Evolutionary conservation across 2,888 invertebrate genomes (phyloP).

Genomic region (Eilema sororculum): DNA sequence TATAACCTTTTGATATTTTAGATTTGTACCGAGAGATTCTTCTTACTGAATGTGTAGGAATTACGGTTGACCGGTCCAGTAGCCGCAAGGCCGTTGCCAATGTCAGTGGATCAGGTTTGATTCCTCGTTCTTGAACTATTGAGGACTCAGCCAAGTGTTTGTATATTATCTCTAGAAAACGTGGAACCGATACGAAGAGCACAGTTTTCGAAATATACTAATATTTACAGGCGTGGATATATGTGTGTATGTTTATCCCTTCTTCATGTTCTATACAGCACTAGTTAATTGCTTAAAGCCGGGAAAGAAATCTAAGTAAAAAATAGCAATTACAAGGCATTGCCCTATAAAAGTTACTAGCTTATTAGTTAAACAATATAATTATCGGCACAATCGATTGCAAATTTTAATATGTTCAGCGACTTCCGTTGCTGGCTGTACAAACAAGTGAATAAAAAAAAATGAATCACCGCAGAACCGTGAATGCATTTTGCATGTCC

Average conservation of each 20-base stretch:
- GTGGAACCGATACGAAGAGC: too few species aligned
- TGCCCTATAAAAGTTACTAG: too few species aligned
- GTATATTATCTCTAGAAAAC: too few species aligned
- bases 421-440: background rate
- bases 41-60: background rate
- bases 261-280: too few species aligned
- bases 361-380: background rate
- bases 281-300: too few species aligned
- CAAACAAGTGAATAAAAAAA: background rate
- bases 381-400: background rate
- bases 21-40: background rate
- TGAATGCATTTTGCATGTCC: conserved; percentile 22
- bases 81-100: background rate
- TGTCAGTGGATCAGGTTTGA: background rate
- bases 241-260: too few species aligned
- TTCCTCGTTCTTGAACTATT: background rate
- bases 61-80: background rate
- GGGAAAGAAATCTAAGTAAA: background rate
- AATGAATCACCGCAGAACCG: conserved; percentile 1
- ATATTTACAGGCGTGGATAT: too few species aligned
- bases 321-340: too few species aligned
- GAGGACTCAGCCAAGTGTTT: too few species aligned
- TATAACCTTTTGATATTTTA: conserved; percentile 23
- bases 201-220: too few species aligned
- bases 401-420: background rate